These are phyloP conservation scores for Nezara viridula DNA, from an alignment of 2,888 invertebrate genomes.

Conservation along the genomic window DNA sequence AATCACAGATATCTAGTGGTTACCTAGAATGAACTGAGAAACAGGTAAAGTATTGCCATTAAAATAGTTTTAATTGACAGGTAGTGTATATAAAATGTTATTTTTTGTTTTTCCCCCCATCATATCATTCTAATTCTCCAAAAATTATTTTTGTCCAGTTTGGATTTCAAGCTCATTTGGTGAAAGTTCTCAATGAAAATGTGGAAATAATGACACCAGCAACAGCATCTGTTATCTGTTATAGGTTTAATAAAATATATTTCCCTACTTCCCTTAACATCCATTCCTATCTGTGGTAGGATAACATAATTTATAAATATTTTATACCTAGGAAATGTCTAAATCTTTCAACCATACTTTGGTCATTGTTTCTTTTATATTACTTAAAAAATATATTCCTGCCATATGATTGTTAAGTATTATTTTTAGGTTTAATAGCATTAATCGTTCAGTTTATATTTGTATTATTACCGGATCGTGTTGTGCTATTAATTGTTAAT, in stretches of 20 bases:
- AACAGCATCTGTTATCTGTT: constrained; percentile 19
- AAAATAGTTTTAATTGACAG: too few relatives aligned
- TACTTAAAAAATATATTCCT: constrained; percentile 11
- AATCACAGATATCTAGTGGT: too few relatives aligned
- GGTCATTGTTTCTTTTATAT: background rate
- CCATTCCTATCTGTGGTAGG: background rate
- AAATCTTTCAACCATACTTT: background rate
- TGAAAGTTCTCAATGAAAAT: background rate
- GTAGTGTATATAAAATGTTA: too few relatives aligned
- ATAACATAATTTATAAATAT: background rate
- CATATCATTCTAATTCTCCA: background rate
- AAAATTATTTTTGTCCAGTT: constrained; percentile 7
- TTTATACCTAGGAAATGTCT: background rate
- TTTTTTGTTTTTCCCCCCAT: too few relatives aligned
- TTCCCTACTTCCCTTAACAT: background rate
- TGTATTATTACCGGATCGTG: background rate
- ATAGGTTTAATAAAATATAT: constrained; percentile 42
- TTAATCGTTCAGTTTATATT: background rate
- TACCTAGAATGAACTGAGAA: too few relatives aligned
- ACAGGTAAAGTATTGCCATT: too few relatives aligned
- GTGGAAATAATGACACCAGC: background rate
- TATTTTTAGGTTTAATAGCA: background rate
- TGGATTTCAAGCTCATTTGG: constrained; percentile 43
- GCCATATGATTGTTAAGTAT: constrained; percentile 41
- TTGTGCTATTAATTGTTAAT: constrained; percentile 23